Base-by-base conservation (phyloP, 1,140 invertebrate genomes). In the Odontomachus brunneus region DNA sequence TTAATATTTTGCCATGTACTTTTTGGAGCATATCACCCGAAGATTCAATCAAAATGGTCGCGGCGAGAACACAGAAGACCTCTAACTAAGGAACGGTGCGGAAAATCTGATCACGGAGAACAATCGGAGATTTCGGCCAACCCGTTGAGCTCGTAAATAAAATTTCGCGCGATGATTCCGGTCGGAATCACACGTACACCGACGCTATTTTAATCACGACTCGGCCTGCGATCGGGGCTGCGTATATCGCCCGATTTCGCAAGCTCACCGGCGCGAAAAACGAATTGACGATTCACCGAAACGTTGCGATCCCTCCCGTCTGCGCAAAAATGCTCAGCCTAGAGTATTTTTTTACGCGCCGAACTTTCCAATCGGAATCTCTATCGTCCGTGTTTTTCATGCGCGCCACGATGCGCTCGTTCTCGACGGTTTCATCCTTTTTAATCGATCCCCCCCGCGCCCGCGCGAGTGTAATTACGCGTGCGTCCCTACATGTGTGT, bases 401-500 rank as follows among this genome's bases (percentile, higher is more conserved):
- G 49, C 74, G 15, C 29, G n/a, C 26, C 59, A 51, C 59, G 59
- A 75, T 33, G 59, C 49, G 49, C 69, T 48, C 59, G 59, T 49
- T 65, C 33, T 29, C 26, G n/a, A 5, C 14, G 15, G 75, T 48
- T 84, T 55, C 9, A 14, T 17, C 1, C 33, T 26, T 57, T 55
- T 51, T 44, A 33, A 71, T 83, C 57, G 51, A 65, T 51, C 65
- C 51, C 22, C 44, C 3, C 38, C 38, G 38, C 38, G 2, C 22
- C 29, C 9, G 4, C 19, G 48, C 26, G 53, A 15, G 44, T 4
- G 22, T 60, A 44, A 73, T 88, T 85, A 85, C 83, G 72, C 69
- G 49, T 22, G 33, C 48, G 85, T 83, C 86, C 63, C 81, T 85
- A 88, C 63, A 73, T 51, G 73, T 83, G 55, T 82, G 85, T 90